Conservation (phyloP, 2,888 invertebrate genomes). For the Lycia hirtaria region DNA sequence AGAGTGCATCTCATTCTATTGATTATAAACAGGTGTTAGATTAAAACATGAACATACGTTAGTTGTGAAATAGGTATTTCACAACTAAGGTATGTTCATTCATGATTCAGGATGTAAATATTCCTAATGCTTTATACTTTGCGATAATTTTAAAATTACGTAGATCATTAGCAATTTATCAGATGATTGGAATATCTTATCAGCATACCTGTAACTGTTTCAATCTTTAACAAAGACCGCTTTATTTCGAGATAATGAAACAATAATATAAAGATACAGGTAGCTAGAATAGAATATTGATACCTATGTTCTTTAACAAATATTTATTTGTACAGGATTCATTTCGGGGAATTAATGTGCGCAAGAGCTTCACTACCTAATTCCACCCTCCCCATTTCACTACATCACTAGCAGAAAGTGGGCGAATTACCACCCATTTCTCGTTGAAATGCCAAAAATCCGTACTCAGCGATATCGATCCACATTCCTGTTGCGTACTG, state of each 20-base stretch:
- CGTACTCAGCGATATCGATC: too few relatives aligned
- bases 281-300: slow-evolving; percentile 6
- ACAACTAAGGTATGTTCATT: not conserved
- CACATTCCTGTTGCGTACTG: too few relatives aligned
- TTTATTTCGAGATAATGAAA: not conserved
- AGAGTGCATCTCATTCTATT: too few relatives aligned
- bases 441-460: too few relatives aligned
- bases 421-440: too few relatives aligned
- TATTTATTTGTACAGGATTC: too few relatives aligned
- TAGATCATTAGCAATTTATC: slow-evolving; percentile 25
- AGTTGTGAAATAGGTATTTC: not conserved
- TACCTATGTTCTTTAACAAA: too few relatives aligned
- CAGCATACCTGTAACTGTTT: slow-evolving; percentile 11
- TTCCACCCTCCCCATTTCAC: too few relatives aligned
- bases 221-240: slow-evolving; percentile 15
- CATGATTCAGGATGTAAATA: slow-evolving; percentile 16
- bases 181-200: slow-evolving; percentile 20
- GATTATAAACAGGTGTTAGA: not conserved
- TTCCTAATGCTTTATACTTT: slow-evolving; percentile 1
- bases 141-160: slow-evolving; percentile 26
- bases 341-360: too few relatives aligned
- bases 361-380: too few relatives aligned
- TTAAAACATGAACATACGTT: not conserved
- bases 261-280: not conserved
- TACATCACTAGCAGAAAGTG: too few relatives aligned